Evolutionary conservation across 2,113 vertebrate species (phyloP).

Genomic region (Peromyscus polionotus): DNA sequence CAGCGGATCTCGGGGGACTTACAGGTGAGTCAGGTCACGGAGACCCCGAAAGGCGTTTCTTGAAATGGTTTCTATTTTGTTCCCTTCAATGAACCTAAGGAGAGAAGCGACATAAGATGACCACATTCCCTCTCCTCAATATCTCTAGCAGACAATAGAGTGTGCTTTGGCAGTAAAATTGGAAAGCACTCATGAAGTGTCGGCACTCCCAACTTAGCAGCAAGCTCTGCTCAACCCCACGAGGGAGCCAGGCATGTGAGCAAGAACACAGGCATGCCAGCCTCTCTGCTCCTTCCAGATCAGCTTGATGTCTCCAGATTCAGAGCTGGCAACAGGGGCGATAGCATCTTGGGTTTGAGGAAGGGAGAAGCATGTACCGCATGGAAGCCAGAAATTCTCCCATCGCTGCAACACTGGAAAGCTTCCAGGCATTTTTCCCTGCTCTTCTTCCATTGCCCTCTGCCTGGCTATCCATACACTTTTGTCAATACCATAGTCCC

Average conservation of each 20-base stretch:
- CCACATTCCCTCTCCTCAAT: background rate
- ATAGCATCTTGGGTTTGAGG: background rate
- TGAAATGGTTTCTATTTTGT: conserved; percentile 96
- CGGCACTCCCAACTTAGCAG: background rate
- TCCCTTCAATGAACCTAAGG: conserved; percentile 97
- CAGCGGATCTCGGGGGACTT: conserved; percentile 87
- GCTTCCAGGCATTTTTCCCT: background rate
- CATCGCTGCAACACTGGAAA: background rate
- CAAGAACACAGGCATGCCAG: rapidly evolving
- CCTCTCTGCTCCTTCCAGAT: background rate
- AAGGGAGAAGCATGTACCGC: background rate
- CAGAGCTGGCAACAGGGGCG: background rate
- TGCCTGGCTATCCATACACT: background rate
- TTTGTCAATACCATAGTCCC: background rate
- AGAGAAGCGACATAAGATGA: conserved; percentile 35
- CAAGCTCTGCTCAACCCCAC: background rate
- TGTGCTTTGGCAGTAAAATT: background rate
- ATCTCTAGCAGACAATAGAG: background rate
- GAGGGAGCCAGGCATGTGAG: background rate
- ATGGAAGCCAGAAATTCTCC: conserved; percentile 26
- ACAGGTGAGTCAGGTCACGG: conserved; percentile 97
- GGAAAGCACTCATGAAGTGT: background rate
- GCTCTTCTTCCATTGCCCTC: background rate
- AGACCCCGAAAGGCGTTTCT: conserved; percentile 97
- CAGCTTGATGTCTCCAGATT: background rate